A percentile compares a stretch with the other conserved stretches of the same genome.
Conservation (phyloP, 2,797 vertebrate genomes). For the Pangasius djambal region DNA sequence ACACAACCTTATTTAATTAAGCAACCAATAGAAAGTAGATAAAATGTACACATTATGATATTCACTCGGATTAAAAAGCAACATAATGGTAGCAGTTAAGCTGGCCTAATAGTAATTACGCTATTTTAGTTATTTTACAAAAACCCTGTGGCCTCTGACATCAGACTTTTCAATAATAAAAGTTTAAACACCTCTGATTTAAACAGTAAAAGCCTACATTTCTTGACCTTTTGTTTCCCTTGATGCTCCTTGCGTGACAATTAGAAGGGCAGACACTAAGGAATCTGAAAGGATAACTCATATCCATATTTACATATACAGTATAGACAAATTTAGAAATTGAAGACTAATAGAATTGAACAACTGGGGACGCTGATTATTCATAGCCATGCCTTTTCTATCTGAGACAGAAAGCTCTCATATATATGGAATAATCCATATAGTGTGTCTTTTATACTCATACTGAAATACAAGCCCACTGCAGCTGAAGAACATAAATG, state of each 20-base stretch:
- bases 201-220: neutral
- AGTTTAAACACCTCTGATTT: neutral
- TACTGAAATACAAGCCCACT: slow-evolving; percentile 25
- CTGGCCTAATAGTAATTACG: neutral
- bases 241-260: slow-evolving; percentile 13
- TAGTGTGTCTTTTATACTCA: neutral
- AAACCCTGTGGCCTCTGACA: neutral
- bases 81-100: neutral
- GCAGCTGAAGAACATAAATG: slow-evolving; percentile 20
- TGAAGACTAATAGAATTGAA: slow-evolving; percentile 8
- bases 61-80: neutral
- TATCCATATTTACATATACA: slow-evolving; percentile 38
- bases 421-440: slow-evolving; percentile 16
- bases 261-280: slow-evolving; percentile 20
- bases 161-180: neutral
- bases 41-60: neutral
- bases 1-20: neutral
- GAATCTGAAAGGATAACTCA: neutral
- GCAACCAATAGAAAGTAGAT: neutral
- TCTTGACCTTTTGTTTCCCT: neutral
- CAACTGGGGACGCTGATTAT: slow-evolving; percentile 1
- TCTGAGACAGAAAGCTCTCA: neutral
- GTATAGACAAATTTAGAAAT: neutral
- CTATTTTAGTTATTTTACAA: neutral
- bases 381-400: neutral